phyloP scores from a whole-genome alignment of 2,888 invertebrate genomes.

The Nineta flava region DNA sequence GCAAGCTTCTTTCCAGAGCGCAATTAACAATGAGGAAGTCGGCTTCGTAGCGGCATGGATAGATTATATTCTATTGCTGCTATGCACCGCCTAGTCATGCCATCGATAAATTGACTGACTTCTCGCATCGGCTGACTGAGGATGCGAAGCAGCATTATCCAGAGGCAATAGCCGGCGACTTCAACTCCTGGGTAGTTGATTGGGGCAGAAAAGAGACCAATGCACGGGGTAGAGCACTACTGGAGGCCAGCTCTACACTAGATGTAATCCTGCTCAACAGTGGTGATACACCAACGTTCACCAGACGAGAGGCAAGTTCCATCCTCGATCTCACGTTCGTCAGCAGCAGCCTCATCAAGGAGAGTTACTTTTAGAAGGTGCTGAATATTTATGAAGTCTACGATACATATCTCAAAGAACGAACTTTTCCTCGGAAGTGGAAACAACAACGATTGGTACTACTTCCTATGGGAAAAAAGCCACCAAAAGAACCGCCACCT shows the following conservation, averaged over 20 bases:
- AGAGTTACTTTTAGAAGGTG: slow-evolving; percentile 9
- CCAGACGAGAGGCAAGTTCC: slow-evolving; percentile 11
- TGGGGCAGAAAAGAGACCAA: slow-evolving; percentile 13
- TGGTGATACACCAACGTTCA: slow-evolving; percentile 12
- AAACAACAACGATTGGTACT: not conserved
- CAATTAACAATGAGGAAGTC: not conserved
- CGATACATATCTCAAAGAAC: no score
- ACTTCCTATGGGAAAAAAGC: not conserved
- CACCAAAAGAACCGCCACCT: no score
- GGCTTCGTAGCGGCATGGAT: slow-evolving; percentile 12
- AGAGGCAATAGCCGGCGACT: slow-evolving; percentile 12
- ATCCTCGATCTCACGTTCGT: slow-evolving; percentile 14
- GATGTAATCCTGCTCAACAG: slow-evolving; percentile 10
- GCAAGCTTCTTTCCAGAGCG: slow-evolving; percentile 10
- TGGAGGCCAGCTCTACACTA: not conserved
- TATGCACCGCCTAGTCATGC: slow-evolving; percentile 7
- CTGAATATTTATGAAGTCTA: slow-evolving; percentile 4
- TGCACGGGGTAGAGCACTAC: slow-evolving; percentile 8
- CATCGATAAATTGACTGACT: slow-evolving; percentile 7
- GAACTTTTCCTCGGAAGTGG: slow-evolving; percentile 9
- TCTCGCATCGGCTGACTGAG: slow-evolving; percentile 10
- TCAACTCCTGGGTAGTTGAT: slow-evolving; percentile 9
- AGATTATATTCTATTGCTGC: slow-evolving; percentile 6
- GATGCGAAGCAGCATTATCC: slow-evolving; percentile 9
- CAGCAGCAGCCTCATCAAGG: slow-evolving; percentile 11